Base-by-base conservation (phyloP, 35 echinoderm and acorn worm genomes). In the Stichopus chloronotus region DNA sequence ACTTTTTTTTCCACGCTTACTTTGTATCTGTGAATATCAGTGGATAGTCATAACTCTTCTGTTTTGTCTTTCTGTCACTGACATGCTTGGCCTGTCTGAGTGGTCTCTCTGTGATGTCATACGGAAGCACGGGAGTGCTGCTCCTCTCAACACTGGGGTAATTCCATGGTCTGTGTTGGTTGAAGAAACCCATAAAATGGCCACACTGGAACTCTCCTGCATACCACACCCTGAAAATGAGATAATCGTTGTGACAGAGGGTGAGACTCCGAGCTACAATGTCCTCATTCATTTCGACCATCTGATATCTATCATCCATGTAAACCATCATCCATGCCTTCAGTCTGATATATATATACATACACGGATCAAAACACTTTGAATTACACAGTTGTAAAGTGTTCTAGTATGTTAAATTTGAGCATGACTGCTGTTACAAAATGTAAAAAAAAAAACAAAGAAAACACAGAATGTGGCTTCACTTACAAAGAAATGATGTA, bases 151-250 rank as follows among this genome's bases (percentile, higher is more conserved):
- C 84, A 86, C 94, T 99, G 21, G 97, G 97, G 81, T 92, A 95
- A 63, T 96, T 99, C 97, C 97, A 99, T 2, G 97, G 95, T 88
- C 97, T 78, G 78, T 99, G 97, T 61, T 99, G 97, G 74, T 95
- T 93, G 80, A 99, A 99, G 90, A 99, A 99, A 11, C 97, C 97
- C 97, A 99, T 99, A 78, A 99, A 99, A 78, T 99, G 97, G 59
- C 95, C 94, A 30, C 90, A 80, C 68, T 94, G 93, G 1, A 91
- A 94, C 25, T 85, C 92, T 9, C 94, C 94, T 13, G 60, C 97
- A 95, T 94, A 99, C 97, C 97, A 99, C 43, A 99, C 63, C 78
- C 97, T 99, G 78, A 16, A 63, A 79, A 90, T 56, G 12, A 16
- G 9, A 54, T 57, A 81, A 13, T 17, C 11, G 9, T 43, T 74